Evolutionary conservation across 2,113 vertebrate genomes (phyloP), one percentile per base, ranked within the genome.

Genomic region (Gallinago media): DNA sequence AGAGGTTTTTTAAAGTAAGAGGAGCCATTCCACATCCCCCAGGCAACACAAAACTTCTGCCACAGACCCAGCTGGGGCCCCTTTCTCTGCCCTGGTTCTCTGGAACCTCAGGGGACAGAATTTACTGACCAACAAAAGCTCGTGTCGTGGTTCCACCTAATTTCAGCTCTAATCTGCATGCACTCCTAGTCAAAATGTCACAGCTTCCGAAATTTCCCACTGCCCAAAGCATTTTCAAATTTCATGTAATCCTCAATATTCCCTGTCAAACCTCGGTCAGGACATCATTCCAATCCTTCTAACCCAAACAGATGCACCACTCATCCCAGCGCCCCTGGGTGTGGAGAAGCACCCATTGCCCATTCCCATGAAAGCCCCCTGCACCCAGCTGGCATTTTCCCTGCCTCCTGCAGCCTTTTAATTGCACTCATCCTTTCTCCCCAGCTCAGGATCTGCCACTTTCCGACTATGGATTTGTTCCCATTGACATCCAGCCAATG

Each of bases 341-440:
- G 23, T 4, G 12, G 55, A 56, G 54, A 3, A 58, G 20, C 32
- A 49, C 4, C 11, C 3, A 0, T 31, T 70, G 23, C 21, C 0
- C 0, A 0, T 76, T 73, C 31, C 62, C 4, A 0, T 40, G 49
- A 61, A 85, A 92, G 29, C 2, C 26, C 36, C 26, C 44, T 49
- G 50, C 50, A 71, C 38, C 44, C 76, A 86, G 34, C 63, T 84
- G 87, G 34, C 56, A 74, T 52, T 77, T 89, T 38, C 52, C n/a
- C 47, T 85, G 25, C 19, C 50, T 94, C 65, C 70, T 81, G 22
- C 12, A 81, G 61, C 26, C 14, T 84, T 92, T 62, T 62, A 87
- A 71, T 74, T 74, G 46, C 46, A 19, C 42, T 93, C 19, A 59
- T 62, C 8, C 42, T 88, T 44, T 4, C 13, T 77, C 40, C 38